Evolutionary conservation across 2,113 vertebrate genomes (phyloP).

Genomic region (Ia io): DNA sequence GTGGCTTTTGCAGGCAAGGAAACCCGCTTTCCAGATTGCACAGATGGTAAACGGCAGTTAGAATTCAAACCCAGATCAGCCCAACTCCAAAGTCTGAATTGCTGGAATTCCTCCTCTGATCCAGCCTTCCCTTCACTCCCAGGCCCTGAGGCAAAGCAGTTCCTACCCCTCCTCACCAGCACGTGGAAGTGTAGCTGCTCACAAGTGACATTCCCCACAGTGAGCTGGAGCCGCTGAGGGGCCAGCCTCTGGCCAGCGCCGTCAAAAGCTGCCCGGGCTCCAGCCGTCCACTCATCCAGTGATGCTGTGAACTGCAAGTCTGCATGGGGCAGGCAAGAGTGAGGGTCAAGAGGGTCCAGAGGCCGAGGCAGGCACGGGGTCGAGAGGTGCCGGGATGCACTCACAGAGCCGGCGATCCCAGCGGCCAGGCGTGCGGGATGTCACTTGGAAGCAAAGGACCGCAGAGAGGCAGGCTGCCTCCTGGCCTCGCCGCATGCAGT

Average conservation of each 20-base stretch:
- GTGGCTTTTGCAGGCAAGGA: neutral
- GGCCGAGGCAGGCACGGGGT: neutral
- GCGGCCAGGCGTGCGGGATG: conserved; percentile 81
- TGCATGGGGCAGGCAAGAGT: conserved; percentile 35
- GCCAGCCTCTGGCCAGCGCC: conserved; percentile 86
- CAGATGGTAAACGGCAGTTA: neutral
- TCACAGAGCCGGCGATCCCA: conserved; percentile 84
- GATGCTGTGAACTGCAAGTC: conserved; percentile 85
- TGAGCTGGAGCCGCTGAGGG: conserved; percentile 76
- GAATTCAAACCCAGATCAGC: neutral
- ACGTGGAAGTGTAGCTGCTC: conserved; percentile 90
- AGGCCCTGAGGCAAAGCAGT: neutral
- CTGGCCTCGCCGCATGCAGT: conserved; percentile 85
- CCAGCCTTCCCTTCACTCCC: neutral
- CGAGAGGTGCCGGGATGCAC: neutral
- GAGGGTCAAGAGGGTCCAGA: neutral
- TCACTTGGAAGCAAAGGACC: conserved; percentile 86
- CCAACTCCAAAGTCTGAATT: neutral
- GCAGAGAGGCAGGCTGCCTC: conserved; percentile 89
- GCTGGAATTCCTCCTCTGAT: neutral
- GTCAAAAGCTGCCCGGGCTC: conserved; percentile 89
- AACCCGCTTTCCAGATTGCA: neutral
- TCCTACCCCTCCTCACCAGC: conserved; percentile 84
- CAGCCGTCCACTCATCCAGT: conserved; percentile 89
- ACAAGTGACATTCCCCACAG: conserved; percentile 84